phyloP scores from a whole-genome alignment of 1,140 invertebrate species.

The Heliconius hewitsoni region DNA sequence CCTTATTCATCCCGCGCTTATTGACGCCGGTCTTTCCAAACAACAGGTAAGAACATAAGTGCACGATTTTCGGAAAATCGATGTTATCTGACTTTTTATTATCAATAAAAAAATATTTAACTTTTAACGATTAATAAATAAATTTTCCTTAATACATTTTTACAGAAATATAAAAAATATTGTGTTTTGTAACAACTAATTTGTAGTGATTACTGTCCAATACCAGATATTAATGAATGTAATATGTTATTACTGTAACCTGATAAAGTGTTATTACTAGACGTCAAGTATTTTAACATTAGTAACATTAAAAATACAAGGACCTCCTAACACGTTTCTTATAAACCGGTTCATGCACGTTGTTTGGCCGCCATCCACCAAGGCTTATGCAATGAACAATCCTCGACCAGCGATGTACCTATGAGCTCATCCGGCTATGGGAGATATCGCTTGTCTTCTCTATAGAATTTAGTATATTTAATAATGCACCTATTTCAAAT shows the following conservation, averaged over 20 bases:
- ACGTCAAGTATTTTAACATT: neutral
- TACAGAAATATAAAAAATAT: neutral
- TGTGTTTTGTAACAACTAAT: neutral
- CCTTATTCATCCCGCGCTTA: slow-evolving; percentile 51
- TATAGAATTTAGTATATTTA: neutral
- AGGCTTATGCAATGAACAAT: slow-evolving; percentile 72
- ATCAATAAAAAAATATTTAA: neutral
- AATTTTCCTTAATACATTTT: neutral
- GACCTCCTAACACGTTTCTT: slow-evolving; percentile 79
- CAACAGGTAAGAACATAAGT: slow-evolving; percentile 64
- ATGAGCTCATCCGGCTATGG: slow-evolving; percentile 38
- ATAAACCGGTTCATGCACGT: slow-evolving; percentile 72
- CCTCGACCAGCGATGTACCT: slow-evolving; percentile 42
- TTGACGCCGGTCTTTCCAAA: slow-evolving; percentile 62
- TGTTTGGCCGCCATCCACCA: slow-evolving; percentile 57
- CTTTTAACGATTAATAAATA: no score
- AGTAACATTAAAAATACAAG: slow-evolving; percentile 50
- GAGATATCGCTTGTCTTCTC: slow-evolving; percentile 14
- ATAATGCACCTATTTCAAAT: neutral
- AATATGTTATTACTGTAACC: neutral
- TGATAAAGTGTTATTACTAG: neutral
- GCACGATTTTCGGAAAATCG: neutral
- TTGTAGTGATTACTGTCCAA: neutral
- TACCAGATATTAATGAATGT: neutral
- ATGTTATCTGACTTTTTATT: neutral